A percentile compares a stretch with the other conserved stretches of the same genome.
Conservation (phyloP, 64 coral and sea anemone genomes). For the Montipora sp. region DNA sequence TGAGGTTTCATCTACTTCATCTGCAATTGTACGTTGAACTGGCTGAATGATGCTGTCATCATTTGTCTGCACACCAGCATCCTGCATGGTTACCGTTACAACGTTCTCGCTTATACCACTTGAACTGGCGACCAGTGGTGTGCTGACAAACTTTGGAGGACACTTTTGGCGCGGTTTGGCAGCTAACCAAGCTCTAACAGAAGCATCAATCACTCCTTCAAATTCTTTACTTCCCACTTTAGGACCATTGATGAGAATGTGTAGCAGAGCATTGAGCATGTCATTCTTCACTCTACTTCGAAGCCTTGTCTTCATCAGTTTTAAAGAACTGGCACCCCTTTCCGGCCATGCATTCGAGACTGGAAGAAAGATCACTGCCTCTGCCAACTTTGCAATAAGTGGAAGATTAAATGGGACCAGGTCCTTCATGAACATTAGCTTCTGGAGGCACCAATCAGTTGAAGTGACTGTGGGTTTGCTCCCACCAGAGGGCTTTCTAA, state of each 20-base stretch:
- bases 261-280: slow-evolving; percentile 46
- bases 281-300: slow-evolving; percentile 52
- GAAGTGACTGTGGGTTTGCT: background rate
- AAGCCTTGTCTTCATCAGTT: slow-evolving; percentile 45
- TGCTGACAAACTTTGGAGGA: slow-evolving; percentile 28
- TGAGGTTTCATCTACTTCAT: no score
- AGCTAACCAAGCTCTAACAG: slow-evolving; percentile 8
- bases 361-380: slow-evolving; percentile 17
- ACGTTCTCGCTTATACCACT: no score
- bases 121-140: background rate
- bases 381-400: slow-evolving; percentile 29
- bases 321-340: slow-evolving; percentile 51
- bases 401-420: background rate
- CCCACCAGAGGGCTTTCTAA: slow-evolving; percentile 26
- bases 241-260: slow-evolving; percentile 47
- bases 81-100: no score
- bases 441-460: slow-evolving; percentile 53
- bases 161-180: slow-evolving; percentile 11
- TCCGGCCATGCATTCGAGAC: slow-evolving; percentile 40
- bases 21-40: no score
- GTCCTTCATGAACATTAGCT: slow-evolving; percentile 27
- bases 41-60: no score
- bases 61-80: no score
- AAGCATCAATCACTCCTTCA: slow-evolving; percentile 15
- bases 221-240: slow-evolving; percentile 35